A percentile compares a stretch with the other conserved stretches of the same genome.
Conservation (phyloP, 2,797 vertebrate species). For the Phrynocephalus vlangalii region DNA sequence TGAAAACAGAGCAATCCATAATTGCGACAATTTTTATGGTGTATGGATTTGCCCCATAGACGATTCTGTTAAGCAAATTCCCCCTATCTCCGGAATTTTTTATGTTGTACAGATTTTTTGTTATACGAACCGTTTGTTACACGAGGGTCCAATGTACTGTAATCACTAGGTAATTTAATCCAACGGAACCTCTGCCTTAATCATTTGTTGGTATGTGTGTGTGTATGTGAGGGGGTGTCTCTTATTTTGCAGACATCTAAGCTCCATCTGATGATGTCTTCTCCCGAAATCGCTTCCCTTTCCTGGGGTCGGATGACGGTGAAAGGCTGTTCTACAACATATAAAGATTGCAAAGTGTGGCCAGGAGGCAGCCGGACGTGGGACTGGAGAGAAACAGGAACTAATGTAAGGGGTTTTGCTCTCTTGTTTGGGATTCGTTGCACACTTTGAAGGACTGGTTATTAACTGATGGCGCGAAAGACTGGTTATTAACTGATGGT, state of each 20-base stretch:
- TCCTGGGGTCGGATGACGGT: constrained; percentile 96
- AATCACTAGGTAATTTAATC: not conserved
- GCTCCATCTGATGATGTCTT: constrained; percentile 81
- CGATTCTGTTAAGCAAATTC: too few species aligned
- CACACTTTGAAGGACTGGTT: not conserved
- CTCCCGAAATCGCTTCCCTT: constrained; percentile 90
- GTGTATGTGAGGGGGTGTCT: not conserved
- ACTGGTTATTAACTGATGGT: not conserved
- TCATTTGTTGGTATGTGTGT: not conserved
- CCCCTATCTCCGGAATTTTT: too few species aligned
- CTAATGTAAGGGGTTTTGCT: constrained; percentile 82
- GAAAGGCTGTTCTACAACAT: constrained; percentile 83
- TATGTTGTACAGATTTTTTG: too few species aligned
- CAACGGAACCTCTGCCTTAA: not conserved
- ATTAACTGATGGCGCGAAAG: not conserved
- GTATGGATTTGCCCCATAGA: too few species aligned
- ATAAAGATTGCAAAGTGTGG: constrained; percentile 98
- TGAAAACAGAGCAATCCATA: too few species aligned
- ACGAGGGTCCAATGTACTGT: not conserved
- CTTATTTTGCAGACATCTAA: constrained; percentile 67
- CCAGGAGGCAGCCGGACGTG: constrained; percentile 92
- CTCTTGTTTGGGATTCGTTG: not conserved
- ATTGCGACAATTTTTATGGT: too few species aligned
- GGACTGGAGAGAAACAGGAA: constrained; percentile 97
- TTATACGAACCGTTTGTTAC: too few species aligned